Evolutionary conservation across 2,113 vertebrate genomes (phyloP), one percentile per base, ranked within the genome.

Genomic region (Hiodon alosoides): DNA sequence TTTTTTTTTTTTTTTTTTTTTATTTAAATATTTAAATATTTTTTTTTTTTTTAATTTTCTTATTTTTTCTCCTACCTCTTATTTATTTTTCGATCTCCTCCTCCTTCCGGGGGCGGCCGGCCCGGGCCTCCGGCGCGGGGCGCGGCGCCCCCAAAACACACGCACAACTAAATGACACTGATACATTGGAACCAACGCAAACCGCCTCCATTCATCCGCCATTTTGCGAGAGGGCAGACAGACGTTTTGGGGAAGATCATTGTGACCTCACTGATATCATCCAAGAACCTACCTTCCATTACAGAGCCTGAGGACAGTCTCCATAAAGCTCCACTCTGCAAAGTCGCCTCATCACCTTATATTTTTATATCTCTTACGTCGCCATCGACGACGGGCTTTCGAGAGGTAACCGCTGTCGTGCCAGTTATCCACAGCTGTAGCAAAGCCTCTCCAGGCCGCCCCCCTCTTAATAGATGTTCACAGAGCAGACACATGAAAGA

Each of bases 261-360:
- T 93, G 7, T 87, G 89, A 87, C 85, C 82, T 86, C 82, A 83
- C 89, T 90, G 88, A 87, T 51, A 9, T 5, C 68, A 16, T 77
- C 59, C 77, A 66, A 47, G 64, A 47, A 4, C 64, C 48, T 9
- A 2, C 7, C 64, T 57, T 57, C 54, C 54, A 10, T 57, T 57
- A 7, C 54, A 57, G 54, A 10, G 54, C 16, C 61, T 31, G 16
- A 64, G 9, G 61, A 7, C 61, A 17, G 3, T 46, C 17, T 31
- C 16, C 16, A 31, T n/a, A 46, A 51, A 7, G 9, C 50, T 52
- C 5, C 67, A 53, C 68, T n/a, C 51, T 14, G 10, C 5, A 69
- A 5, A 47, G 46, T 69, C 4, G 14, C 50, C 6, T 69, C 68
- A 69, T 16, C 7, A 60, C 55, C 46, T 48, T 7, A 11, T 31